These are phyloP conservation scores for Benitochromis conjunctus DNA, from an alignment of 2,113 vertebrate genomes.

Conservation along the genomic window DNA sequence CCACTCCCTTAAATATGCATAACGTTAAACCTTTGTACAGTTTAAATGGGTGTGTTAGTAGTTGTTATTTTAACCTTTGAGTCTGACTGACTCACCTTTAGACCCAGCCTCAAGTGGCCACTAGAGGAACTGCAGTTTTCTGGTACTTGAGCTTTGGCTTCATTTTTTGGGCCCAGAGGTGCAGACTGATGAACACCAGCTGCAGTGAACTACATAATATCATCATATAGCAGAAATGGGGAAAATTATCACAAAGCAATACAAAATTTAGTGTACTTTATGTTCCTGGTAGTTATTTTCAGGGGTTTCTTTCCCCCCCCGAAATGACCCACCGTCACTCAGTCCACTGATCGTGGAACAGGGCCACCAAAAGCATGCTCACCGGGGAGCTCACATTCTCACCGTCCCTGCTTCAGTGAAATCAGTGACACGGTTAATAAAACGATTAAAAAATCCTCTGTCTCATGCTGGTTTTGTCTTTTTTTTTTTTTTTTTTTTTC, in stretches of 20 bases:
- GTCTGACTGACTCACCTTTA: background rate
- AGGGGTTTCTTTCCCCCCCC: background rate
- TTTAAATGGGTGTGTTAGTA: background rate
- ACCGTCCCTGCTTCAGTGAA: background rate
- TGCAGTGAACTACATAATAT: background rate
- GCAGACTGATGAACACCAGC: background rate
- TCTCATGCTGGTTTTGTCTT: background rate
- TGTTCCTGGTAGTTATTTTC: too few relatives aligned
- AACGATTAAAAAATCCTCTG: background rate
- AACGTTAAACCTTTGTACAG: background rate
- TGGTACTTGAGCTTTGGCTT: background rate
- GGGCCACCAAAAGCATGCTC: background rate
- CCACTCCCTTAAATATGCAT: background rate
- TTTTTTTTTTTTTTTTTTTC: constrained; percentile 21
- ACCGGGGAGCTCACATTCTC: background rate
- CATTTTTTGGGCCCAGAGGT: background rate
- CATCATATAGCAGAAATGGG: background rate
- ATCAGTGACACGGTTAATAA: background rate
- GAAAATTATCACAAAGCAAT: background rate
- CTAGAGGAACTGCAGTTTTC: background rate
- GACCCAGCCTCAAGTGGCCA: background rate
- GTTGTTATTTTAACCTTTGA: background rate
- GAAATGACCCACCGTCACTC: background rate
- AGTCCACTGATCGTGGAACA: background rate
- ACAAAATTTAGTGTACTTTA: background rate